These are phyloP conservation scores for Apamea monoglypha DNA, from an alignment of 2,888 invertebrate genomes.

Conservation along the genomic window DNA sequence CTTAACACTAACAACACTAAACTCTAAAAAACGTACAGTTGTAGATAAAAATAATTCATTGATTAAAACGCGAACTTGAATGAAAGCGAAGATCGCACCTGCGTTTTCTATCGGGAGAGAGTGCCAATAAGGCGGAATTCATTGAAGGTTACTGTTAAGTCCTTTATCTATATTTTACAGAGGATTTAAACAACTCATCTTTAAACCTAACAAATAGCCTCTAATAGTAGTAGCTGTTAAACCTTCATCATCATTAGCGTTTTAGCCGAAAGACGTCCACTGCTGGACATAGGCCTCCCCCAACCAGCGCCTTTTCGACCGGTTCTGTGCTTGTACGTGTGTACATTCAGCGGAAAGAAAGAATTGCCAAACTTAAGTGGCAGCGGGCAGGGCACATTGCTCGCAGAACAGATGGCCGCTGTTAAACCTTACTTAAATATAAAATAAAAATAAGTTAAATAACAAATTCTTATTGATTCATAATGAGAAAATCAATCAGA, in stretches of 20 bases:
- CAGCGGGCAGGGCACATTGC: not conserved
- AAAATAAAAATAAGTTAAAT: not conserved
- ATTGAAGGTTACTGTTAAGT: not conserved
- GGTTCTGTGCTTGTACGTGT: too few relatives aligned
- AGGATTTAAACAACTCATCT: not conserved
- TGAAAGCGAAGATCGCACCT: conserved; percentile 62
- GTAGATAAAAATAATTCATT: conserved; percentile 50
- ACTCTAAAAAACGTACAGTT: not conserved
- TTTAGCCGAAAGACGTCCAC: too few relatives aligned
- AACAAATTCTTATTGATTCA: not conserved
- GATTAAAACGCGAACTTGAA: conserved; percentile 62
- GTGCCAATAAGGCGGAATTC: conserved; percentile 19
- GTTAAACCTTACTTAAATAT: not conserved
- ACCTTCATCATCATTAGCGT: not conserved
- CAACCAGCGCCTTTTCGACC: not conserved
- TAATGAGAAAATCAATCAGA: conserved; percentile 1
- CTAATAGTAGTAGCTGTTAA: not conserved
- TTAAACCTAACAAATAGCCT: not conserved
- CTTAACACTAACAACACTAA: conserved; percentile 27
- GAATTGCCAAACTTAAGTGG: too few relatives aligned
- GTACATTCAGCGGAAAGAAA: not conserved
- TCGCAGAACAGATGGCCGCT: not conserved
- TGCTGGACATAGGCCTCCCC: not conserved
- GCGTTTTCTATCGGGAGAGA: conserved; percentile 49
- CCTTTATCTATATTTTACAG: not conserved